Conservation (phyloP, 2,113 vertebrate genomes). For the Cichladusa arquata region DNA sequence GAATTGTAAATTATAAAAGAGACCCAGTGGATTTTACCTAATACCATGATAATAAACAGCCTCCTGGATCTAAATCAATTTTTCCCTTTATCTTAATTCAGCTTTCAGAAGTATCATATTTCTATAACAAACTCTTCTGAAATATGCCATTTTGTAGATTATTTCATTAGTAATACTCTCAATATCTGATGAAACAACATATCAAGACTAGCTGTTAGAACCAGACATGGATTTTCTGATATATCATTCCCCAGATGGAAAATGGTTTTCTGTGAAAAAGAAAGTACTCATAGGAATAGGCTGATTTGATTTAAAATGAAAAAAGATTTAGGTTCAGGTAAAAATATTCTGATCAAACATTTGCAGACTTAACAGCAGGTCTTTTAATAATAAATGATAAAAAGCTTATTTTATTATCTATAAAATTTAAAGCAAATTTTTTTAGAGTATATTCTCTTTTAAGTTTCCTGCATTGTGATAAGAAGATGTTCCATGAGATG, state of each 20-base stretch:
- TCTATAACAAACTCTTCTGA: background rate
- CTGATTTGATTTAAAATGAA: background rate
- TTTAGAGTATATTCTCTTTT: background rate
- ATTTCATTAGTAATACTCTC: background rate
- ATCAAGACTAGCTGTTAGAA: background rate
- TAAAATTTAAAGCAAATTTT: background rate
- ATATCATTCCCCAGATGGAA: background rate
- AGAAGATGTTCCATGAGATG: background rate
- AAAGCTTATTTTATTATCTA: background rate
- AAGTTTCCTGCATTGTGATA: background rate
- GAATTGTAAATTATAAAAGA: slow-evolving; percentile 1
- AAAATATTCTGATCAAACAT: background rate
- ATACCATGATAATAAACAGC: background rate
- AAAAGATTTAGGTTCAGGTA: background rate
- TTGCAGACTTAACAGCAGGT: background rate
- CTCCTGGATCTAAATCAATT: background rate
- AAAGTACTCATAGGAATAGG: background rate
- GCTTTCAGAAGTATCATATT: background rate
- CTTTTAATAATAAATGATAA: background rate
- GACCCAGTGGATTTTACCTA: background rate
- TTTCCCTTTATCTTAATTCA: background rate
- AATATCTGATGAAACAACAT: background rate
- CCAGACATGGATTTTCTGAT: background rate
- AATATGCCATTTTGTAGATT: background rate
- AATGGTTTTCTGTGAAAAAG: background rate